Evolutionary conservation across 2,113 vertebrate genomes (phyloP).

Genomic region (Mionectes macconnelli): DNA sequence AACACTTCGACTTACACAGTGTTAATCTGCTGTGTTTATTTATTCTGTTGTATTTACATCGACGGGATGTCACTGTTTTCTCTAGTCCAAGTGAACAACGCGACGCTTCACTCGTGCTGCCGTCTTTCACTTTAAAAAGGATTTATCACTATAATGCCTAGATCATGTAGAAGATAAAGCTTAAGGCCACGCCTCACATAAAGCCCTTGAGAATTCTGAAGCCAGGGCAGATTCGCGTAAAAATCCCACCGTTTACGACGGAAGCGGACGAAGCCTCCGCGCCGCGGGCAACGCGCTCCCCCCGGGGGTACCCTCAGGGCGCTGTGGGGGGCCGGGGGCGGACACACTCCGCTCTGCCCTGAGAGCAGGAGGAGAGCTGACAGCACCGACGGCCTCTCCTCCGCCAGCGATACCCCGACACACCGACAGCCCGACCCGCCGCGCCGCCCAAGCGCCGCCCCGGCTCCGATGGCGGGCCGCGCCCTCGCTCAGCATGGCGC

Average conservation of each 20-base stretch:
- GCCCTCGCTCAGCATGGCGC: slow-evolving; percentile 17
- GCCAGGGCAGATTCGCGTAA: background rate
- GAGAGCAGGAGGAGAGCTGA: fast-evolving
- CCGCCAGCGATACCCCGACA: fast-evolving
- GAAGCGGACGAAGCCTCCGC: fast-evolving
- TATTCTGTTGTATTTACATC: background rate
- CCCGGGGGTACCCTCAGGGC: fast-evolving
- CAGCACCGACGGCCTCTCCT: fast-evolving
- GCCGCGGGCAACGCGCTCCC: fast-evolving
- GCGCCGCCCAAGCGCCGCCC: background rate
- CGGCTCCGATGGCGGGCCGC: background rate
- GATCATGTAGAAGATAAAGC: background rate
- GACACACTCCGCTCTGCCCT: fast-evolving
- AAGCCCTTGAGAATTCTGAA: background rate
- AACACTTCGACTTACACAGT: too few relatives aligned
- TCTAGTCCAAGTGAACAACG: background rate
- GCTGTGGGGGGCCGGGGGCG: fast-evolving
- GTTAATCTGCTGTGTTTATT: background rate
- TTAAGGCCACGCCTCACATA: background rate
- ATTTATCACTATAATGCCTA: background rate
- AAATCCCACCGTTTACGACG: background rate
- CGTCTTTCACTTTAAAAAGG: background rate
- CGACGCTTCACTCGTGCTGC: background rate
- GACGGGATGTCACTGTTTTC: background rate
- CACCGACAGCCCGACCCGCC: too few relatives aligned